Percentiles rank a stretch among this genome's conserved stretches.
phyloP scores from a whole-genome alignment of 2,797 vertebrate species.

The Macrochelys suwanniensis region DNA sequence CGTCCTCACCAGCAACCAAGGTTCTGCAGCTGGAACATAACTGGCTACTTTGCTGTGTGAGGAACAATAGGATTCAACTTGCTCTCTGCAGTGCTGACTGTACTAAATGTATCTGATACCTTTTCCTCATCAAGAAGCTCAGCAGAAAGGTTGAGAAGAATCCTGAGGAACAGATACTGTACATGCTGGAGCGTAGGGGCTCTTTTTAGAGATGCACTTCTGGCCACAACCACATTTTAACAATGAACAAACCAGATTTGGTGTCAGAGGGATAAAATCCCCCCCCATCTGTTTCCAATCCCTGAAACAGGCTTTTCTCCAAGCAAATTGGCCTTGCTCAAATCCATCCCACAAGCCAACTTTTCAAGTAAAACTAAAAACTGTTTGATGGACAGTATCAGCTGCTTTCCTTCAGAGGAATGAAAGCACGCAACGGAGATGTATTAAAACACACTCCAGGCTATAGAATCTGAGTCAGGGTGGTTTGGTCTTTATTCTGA shows the following conservation, averaged over 20 bases:
- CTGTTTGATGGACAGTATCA: constrained; percentile 6
- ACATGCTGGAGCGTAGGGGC: not conserved
- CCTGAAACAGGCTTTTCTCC: constrained; percentile 20
- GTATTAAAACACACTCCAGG: not conserved
- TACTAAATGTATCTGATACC: not conserved
- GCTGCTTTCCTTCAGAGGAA: constrained; percentile 36
- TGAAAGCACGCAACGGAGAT: constrained; percentile 32
- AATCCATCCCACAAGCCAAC: constrained; percentile 32
- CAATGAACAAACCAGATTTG: constrained; percentile 15
- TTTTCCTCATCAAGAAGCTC: not conserved
- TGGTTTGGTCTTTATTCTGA: not conserved
- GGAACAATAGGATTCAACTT: not conserved
- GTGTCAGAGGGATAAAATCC: constrained; percentile 25
- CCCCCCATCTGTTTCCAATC: constrained; percentile 52
- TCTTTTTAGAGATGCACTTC: not conserved
- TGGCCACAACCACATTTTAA: constrained; percentile 7
- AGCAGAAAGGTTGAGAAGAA: constrained; percentile 18
- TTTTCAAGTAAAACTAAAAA: constrained; percentile 26
- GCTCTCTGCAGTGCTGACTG: not conserved
- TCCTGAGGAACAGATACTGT: not conserved
- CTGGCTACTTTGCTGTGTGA: not conserved
- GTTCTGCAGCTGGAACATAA: not conserved
- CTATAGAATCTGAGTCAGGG: constrained; percentile 18
- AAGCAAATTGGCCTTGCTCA: constrained; percentile 40
- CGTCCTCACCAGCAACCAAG: accelerated